phyloP scores from a whole-genome alignment of 2,888 invertebrate species.

The Pantelozetes paolii region DNA sequence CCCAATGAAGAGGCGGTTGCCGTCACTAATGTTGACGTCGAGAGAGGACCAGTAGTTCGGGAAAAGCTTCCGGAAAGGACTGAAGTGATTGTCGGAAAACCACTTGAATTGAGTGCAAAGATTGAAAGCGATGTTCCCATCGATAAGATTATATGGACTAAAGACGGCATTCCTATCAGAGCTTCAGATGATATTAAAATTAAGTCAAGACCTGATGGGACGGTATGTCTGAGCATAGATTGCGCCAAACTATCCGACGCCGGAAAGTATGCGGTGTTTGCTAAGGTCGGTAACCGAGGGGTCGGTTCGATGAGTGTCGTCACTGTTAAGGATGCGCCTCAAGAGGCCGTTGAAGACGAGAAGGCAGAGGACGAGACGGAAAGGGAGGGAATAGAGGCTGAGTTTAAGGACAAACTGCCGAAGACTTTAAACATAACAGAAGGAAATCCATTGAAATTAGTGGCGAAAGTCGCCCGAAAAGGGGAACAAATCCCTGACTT shows the following conservation, averaged over 20 bases:
- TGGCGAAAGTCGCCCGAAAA: conserved; percentile 63
- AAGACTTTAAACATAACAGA: conserved; percentile 41
- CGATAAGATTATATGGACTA: conserved; percentile 76
- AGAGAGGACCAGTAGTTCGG: conserved; percentile 20
- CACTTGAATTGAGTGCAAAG: conserved; percentile 69
- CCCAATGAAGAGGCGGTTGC: conserved; percentile 59
- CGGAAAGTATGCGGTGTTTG: conserved; percentile 74
- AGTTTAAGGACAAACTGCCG: conserved; percentile 40
- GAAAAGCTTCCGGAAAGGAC: conserved; percentile 56
- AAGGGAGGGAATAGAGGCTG: background rate
- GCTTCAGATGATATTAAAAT: conserved; percentile 55
- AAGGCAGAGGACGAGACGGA: background rate
- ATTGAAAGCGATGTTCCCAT: conserved; percentile 82
- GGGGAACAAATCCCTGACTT: conserved; percentile 80
- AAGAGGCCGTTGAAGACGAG: background rate
- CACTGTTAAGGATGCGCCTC: background rate
- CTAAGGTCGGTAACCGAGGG: conserved; percentile 51
- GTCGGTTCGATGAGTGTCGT: conserved; percentile 20
- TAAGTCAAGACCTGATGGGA: conserved; percentile 66
- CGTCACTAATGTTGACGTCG: conserved; percentile 65
- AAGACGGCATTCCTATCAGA: conserved; percentile 27
- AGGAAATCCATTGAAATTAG: conserved; percentile 49
- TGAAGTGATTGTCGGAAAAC: conserved; percentile 66
- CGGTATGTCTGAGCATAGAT: conserved; percentile 60
- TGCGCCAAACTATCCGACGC: conserved; percentile 66